These are phyloP conservation scores for Varecia variegata DNA, from an alignment of 2,797 vertebrate genomes.

Conservation along the genomic window DNA sequence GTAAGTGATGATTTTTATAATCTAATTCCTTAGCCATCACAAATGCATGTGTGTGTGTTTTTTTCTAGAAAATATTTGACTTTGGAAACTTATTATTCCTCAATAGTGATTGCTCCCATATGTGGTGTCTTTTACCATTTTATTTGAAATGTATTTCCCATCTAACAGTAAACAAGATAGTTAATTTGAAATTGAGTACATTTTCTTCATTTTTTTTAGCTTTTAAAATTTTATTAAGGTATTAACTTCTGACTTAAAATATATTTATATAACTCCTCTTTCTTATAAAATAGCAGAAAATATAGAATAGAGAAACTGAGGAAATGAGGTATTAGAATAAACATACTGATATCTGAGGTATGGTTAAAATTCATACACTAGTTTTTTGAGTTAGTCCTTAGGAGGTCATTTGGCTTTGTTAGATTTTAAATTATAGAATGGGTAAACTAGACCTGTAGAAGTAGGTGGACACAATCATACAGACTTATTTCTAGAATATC, in stretches of 20 bases:
- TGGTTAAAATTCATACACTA: background rate
- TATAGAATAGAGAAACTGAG: background rate
- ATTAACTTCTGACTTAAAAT: conserved; percentile 1
- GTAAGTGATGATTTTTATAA: background rate
- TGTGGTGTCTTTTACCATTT: background rate
- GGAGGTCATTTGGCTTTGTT: background rate
- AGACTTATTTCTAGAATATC: background rate
- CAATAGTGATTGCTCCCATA: background rate
- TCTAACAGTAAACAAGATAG: background rate
- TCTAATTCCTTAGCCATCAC: background rate
- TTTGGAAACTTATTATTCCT: background rate
- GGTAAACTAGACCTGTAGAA: background rate
- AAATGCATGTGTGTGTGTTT: background rate
- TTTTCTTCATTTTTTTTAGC: background rate
- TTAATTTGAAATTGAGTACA: conserved; percentile 36
- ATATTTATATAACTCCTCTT: background rate
- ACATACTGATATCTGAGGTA: background rate
- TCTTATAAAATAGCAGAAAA: conserved; percentile 46
- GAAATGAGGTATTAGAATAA: background rate
- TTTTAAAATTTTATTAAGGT: conserved; percentile 34
- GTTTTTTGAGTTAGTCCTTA: background rate
- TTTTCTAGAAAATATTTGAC: conserved; percentile 43
- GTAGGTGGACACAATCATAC: background rate
- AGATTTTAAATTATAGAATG: conserved; percentile 13
- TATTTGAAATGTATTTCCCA: background rate